These are phyloP conservation scores for Perca fluviatilis DNA, from an alignment of 2,113 vertebrate genomes.

Conservation along the genomic window DNA sequence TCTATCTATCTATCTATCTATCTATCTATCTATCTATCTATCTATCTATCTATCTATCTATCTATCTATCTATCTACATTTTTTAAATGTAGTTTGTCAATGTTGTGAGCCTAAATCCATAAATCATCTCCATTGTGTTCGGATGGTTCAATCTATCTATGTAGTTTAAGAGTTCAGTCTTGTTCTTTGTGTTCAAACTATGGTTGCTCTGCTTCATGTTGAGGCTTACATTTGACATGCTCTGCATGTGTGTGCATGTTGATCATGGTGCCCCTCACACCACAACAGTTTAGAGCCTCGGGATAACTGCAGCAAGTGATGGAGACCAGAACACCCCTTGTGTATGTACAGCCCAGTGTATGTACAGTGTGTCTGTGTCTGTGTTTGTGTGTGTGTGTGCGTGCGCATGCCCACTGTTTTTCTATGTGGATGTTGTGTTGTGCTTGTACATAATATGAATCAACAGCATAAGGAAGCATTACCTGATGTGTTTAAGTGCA, in stretches of 20 bases:
- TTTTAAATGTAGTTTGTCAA: too few species aligned
- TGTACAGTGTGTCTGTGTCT: not conserved
- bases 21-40: slow-evolving; percentile 3
- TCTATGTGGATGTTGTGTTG: slow-evolving; percentile 9
- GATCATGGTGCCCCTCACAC: slow-evolving; percentile 34
- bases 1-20: not conserved
- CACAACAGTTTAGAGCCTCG: slow-evolving; percentile 34
- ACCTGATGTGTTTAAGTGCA: slow-evolving; percentile 27
- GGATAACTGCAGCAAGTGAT: slow-evolving; percentile 36
- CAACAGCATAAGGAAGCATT: not conserved
- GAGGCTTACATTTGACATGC: slow-evolving; percentile 46
- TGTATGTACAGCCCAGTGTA: slow-evolving; percentile 7
- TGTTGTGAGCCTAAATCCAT: too few species aligned
- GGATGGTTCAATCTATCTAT: not conserved
- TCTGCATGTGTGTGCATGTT: slow-evolving; percentile 72
- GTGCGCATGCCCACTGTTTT: not conserved
- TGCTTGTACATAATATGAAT: not conserved
- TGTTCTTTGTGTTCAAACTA: slow-evolving; percentile 20
- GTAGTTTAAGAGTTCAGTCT: not conserved
- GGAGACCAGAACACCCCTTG: slow-evolving; percentile 26
- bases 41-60: slow-evolving; percentile 1
- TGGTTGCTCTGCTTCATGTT: slow-evolving; percentile 38
- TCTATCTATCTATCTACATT: not conserved
- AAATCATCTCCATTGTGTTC: too few species aligned
- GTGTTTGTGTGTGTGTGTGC: not conserved